phyloP scores from a whole-genome alignment of 2,797 vertebrate species.

The Enteromius afrohamiltoni region DNA sequence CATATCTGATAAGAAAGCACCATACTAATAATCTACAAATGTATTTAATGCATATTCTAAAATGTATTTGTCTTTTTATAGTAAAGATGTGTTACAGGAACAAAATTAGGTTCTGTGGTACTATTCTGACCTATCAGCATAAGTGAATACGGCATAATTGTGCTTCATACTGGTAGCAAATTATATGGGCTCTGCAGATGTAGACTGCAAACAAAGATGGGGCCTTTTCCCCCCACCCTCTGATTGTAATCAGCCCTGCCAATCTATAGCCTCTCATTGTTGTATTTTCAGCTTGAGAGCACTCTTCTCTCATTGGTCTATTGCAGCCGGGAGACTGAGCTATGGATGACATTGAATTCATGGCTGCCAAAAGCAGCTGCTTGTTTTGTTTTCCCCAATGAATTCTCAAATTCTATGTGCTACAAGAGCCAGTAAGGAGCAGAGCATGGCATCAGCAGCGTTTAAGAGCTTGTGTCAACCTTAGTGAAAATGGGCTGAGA shows the following conservation, averaged over 20 bases:
- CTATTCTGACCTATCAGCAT: conserved; percentile 49
- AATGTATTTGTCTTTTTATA: not conserved
- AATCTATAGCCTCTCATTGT: conserved; percentile 57
- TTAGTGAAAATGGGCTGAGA: conserved; percentile 62
- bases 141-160: conserved; percentile 38
- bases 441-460: conserved; percentile 43
- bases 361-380: conserved; percentile 50
- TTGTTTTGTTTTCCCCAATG: conserved; percentile 53
- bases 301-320: conserved; percentile 45
- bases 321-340: conserved; percentile 49
- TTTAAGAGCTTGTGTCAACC: conserved; percentile 41
- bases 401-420: conserved; percentile 53
- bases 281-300: conserved; percentile 56
- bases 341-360: conserved; percentile 44
- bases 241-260: conserved; percentile 57
- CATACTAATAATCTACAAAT: not conserved
- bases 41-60: not conserved
- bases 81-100: conserved; percentile 30
- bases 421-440: conserved; percentile 45
- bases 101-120: conserved; percentile 16
- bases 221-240: conserved; percentile 30
- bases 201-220: conserved; percentile 53
- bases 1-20: not conserved
- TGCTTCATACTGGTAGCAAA: conserved; percentile 31
- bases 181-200: conserved; percentile 62